Conservation (phyloP, 1,140 invertebrate genomes). For the Nylanderia fulva region DNA sequence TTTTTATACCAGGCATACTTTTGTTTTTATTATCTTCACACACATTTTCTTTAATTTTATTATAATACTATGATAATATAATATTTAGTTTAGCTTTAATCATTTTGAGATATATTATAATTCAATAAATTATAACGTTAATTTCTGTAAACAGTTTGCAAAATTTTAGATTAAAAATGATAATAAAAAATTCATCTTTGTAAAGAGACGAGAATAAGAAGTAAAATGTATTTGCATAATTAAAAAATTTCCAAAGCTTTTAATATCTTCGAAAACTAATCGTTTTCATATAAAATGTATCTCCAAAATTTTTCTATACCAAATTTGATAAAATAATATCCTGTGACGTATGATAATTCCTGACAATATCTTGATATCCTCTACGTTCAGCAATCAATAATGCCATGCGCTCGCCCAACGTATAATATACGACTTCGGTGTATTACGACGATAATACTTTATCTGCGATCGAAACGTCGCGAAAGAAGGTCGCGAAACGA, state of each 20-base stretch:
- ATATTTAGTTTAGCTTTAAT: no score
- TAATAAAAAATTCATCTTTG: no score
- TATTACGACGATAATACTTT: conserved; percentile 39
- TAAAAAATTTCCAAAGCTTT: no score
- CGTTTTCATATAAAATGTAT: no score
- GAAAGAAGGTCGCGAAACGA: conserved; percentile 31
- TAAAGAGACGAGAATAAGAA: no score
- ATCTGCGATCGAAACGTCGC: conserved; percentile 28
- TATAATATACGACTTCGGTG: conserved; percentile 9
- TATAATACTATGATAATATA: neutral
- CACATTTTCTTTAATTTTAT: neutral
- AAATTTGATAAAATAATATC: neutral
- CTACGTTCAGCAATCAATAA: conserved; percentile 30
- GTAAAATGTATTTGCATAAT: no score
- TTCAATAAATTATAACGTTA: no score
- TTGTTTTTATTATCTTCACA: neutral
- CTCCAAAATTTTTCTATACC: neutral
- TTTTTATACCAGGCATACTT: neutral
- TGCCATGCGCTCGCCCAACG: neutral
- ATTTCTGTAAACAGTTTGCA: no score
- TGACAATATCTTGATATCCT: neutral
- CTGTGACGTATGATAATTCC: no score
- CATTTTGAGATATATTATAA: no score
- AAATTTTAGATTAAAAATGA: no score
- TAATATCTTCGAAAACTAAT: no score